Evolutionary conservation across 1,140 invertebrate genomes (phyloP), one percentile per base, ranked within the genome.

Genomic region (Druon quercuslanigerum): DNA sequence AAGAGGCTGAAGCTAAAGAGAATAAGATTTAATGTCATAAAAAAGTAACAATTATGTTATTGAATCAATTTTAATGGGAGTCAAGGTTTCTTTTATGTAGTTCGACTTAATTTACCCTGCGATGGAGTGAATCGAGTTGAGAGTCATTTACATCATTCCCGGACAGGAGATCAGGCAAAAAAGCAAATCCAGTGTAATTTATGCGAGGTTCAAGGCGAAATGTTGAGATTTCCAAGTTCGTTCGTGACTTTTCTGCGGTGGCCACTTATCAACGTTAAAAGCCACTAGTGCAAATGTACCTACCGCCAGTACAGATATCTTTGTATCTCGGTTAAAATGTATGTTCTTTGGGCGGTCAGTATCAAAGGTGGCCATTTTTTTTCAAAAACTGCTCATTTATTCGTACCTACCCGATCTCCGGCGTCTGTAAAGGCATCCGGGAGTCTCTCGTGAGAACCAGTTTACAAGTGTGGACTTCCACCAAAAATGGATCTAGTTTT

Each of bases 341-440:
- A 72, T 75, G 76, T 70, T 81, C 83, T 77, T 81, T 77, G 50
- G 74, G 70, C 25, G 20, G 17, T 14, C 8, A 14, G 33, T 72
- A 66, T 51, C 70, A 83, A 83, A 82, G 75, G 71, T 52, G 75
- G 60, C 40, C 1, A 50, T 71, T 66, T 19, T 56, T 57, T 57
- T 25, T 57, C 9, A 57, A 57, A 57, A 0, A 57, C 56, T 25
- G 56, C 19, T 57, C 19, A 3, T 57, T 57, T 57, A 57, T 57
- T 57, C 25, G 56, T 57, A 12, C 8, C 19, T 20, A 20, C 11
- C n/a, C 19, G 25, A 33, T 57, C 19, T 57, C 56, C 8, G 56
- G 56, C 56, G 33, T 57, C 56, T 57, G 19, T 57, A 19, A 57
- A 57, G 56, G 25, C 19, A 20, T 8, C 8, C 19, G 11, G 4